Evolutionary conservation across 2,113 vertebrate species (phyloP).

Genomic region (Piprites chloris): DNA sequence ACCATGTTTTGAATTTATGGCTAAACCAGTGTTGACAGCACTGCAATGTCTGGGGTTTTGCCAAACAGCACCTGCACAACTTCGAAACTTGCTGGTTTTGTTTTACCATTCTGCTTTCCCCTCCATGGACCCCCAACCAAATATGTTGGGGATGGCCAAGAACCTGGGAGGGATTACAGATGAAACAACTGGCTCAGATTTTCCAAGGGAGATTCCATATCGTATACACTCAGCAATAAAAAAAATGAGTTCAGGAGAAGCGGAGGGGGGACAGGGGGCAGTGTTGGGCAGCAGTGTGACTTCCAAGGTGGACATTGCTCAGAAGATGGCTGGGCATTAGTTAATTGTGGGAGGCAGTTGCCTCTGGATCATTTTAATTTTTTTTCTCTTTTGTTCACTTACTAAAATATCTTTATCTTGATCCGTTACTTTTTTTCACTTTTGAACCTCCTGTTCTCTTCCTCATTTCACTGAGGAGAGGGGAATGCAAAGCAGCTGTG

Average conservation of each 20-base stretch:
- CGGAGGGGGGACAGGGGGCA: fast-evolving
- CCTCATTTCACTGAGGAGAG: neutral
- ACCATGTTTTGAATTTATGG: neutral
- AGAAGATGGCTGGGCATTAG: neutral
- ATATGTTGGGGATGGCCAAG: neutral
- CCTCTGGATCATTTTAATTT: neutral
- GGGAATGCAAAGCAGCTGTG: neutral
- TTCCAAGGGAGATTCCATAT: neutral
- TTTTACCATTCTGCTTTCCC: neutral
- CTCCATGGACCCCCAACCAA: neutral
- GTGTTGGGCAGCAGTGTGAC: neutral
- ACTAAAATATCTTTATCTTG: neutral
- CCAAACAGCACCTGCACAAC: neutral
- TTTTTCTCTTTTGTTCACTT: neutral
- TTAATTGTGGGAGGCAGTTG: neutral
- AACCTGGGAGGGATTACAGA: neutral
- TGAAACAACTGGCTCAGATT: neutral
- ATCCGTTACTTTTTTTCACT: neutral
- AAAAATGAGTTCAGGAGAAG: neutral
- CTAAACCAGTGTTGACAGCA: neutral
- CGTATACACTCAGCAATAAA: neutral
- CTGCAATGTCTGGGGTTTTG: neutral
- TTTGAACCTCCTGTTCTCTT: neutral
- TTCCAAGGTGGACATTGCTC: neutral
- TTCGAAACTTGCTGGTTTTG: neutral